Evolutionary conservation across 1,140 invertebrate species (phyloP), one percentile per base, ranked within the genome.

Genomic region (Drosophila pseudoobscura): DNA sequence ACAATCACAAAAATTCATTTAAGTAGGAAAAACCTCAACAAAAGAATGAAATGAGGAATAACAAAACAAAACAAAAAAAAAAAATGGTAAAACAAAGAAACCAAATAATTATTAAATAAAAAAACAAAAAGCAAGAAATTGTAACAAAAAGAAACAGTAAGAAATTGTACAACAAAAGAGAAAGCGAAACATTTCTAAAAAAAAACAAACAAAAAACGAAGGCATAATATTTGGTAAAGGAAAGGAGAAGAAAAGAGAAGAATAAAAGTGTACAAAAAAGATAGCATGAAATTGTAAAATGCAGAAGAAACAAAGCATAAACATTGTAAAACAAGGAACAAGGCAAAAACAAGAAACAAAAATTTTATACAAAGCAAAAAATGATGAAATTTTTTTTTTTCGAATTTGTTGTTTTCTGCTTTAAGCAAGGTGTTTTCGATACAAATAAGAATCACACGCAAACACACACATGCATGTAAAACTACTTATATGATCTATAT

Each of bases 1-100:
- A 65, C 54, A 46, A 54, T 41, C 39, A 35, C 59, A 70, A 72
- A 53, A 76, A 64, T 77, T 63, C 64, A 70, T 64, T 74, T 75
- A 76, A 69, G 52, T 45, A 76, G 31, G 17, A 7, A 17, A 68
- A 68, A 57, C 22, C n/a, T 13, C 11, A 69, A 56, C 29, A 54
- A 71, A 51, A 58, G 15, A 39, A 11, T 17, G 15, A 46, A 72
- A 26, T 7, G 66, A 29, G 4, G 45, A 43, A 15, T 11, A 29
- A 39, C 11, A 17, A 41, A 49, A 41, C 41, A 57, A 22, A 57
- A 31, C 56, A 73, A 66, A 46, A 62, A 31, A 49, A 50, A 62
- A 43, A 59, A 50, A 49, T 62, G 9, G 20, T 63, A 63, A 63
- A 65, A 50, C 35, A 39, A 39, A 35, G 35, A 61, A 9, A 13